Percentiles rank a stretch among this genome's conserved stretches.
phyloP scores from a whole-genome alignment of 35 echinoderm and acorn worm genomes.

The Apostichopus californicus region DNA sequence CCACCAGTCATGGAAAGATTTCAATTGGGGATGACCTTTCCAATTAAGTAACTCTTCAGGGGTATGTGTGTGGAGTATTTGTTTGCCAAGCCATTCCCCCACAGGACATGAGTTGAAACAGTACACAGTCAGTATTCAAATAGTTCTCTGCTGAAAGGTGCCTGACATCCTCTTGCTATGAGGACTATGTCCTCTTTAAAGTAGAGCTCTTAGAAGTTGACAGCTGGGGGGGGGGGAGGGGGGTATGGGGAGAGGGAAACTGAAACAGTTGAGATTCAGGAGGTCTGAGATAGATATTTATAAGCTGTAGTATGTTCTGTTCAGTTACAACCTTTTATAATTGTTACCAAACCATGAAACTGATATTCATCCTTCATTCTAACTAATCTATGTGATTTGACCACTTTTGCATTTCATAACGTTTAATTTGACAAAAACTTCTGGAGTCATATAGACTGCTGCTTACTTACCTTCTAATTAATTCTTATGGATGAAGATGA shows the following conservation, averaged over 20 bases:
- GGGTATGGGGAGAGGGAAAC: not conserved
- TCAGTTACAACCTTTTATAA: too few relatives aligned
- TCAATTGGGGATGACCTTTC: constrained; percentile 40
- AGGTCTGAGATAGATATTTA: too few relatives aligned
- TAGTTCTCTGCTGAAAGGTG: not conserved
- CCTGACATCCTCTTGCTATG: not conserved
- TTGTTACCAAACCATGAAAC: too few relatives aligned
- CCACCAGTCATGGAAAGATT: not conserved
- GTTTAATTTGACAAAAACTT: too few relatives aligned
- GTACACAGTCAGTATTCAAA: constrained; percentile 27
- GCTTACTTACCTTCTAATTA: too few relatives aligned
- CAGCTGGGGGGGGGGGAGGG: not conserved
- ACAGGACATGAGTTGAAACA: constrained; percentile 40
- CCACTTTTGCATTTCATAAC: too few relatives aligned
- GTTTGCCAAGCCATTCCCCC: constrained; percentile 36
- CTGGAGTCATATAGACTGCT: too few relatives aligned
- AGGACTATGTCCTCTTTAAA: constrained; percentile 3
- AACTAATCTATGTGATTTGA: too few relatives aligned
- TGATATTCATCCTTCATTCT: too few relatives aligned
- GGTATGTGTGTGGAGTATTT: not conserved
- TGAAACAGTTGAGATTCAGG: too few relatives aligned
- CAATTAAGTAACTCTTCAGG: constrained; percentile 40
- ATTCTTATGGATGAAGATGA: too few relatives aligned
- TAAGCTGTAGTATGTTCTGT: too few relatives aligned
- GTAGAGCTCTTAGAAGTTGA: not conserved